A percentile compares a stretch with the other conserved stretches of the same genome.
phyloP scores from a whole-genome alignment of 2,797 vertebrate genomes.

The Odontamblyopus rebecca region DNA sequence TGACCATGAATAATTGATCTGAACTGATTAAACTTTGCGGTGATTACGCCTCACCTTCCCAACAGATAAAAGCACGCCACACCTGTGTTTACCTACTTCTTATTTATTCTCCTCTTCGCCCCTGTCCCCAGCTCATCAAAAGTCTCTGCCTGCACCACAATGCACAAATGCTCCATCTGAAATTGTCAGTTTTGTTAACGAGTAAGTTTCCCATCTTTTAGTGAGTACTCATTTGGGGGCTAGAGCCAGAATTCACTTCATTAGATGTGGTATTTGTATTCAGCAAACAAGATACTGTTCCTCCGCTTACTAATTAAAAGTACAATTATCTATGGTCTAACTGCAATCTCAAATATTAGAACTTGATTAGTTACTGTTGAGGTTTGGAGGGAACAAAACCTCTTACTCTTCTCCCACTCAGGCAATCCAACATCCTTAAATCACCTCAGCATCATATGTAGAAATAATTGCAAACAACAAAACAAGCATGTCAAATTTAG shows the following conservation, averaged over 20 bases:
- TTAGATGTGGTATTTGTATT: constrained; percentile 33
- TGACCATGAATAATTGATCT: constrained; percentile 86
- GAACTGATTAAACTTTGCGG: constrained; percentile 85
- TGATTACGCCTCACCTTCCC: constrained; percentile 80
- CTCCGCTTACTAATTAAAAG: constrained; percentile 31
- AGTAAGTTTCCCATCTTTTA: constrained; percentile 17
- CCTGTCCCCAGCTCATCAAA: constrained; percentile 45
- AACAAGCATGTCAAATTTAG: constrained; percentile 46
- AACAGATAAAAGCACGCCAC: constrained; percentile 74
- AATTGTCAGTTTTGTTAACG: constrained; percentile 14
- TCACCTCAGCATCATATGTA: constrained; percentile 31
- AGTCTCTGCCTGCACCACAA: constrained; percentile 31
- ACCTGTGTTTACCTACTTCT: constrained; percentile 78
- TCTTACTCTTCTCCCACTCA: constrained; percentile 26
- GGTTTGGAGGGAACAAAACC: constrained; percentile 34
- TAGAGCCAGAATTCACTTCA: constrained; percentile 21
- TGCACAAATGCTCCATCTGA: constrained; percentile 14
- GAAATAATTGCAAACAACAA: constrained; percentile 47
- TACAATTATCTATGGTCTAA: constrained; percentile 29
- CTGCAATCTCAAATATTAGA: constrained; percentile 31
- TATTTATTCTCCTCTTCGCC: constrained; percentile 57
- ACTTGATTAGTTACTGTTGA: constrained; percentile 40
- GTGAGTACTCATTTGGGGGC: constrained; percentile 10
- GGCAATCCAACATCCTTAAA: constrained; percentile 36
- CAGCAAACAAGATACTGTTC: constrained; percentile 25